These are phyloP conservation scores for Karalla daura DNA, from an alignment of 2,797 vertebrate species.

Conservation along the genomic window DNA sequence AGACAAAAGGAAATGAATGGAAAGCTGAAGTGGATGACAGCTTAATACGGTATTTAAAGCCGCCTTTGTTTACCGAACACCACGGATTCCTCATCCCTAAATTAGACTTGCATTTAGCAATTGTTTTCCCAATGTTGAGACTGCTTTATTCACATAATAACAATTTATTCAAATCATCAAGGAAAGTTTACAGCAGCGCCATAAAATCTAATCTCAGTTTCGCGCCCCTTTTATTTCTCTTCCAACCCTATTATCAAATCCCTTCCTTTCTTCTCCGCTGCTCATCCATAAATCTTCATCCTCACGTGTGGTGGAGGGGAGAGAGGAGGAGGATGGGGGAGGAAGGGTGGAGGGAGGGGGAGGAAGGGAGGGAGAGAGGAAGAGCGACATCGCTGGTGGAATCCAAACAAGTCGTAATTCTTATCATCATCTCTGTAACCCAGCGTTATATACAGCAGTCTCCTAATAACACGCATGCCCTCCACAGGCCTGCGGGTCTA, in stretches of 20 bases:
- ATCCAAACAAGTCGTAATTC: slow-evolving; percentile 74
- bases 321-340: not conserved
- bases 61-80: slow-evolving; percentile 49
- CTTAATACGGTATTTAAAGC: slow-evolving; percentile 59
- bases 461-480: slow-evolving; percentile 24
- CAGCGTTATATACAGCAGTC: slow-evolving; percentile 32
- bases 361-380: not conserved
- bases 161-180: slow-evolving; percentile 42
- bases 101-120: slow-evolving; percentile 51
- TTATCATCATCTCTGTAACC: slow-evolving; percentile 52
- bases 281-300: slow-evolving; percentile 62
- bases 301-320: slow-evolving; percentile 12
- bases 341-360: no score
- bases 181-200: slow-evolving; percentile 52
- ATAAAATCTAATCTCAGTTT: slow-evolving; percentile 56
- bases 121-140: slow-evolving; percentile 39
- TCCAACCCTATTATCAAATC: slow-evolving; percentile 47
- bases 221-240: slow-evolving; percentile 38
- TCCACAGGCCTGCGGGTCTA: slow-evolving; percentile 18
- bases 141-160: slow-evolving; percentile 49
- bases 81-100: slow-evolving; percentile 46
- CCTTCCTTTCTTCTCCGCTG: slow-evolving; percentile 21
- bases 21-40: slow-evolving; percentile 55
- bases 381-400: slow-evolving; percentile 43
- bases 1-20: slow-evolving; percentile 61